These are phyloP conservation scores for Eunapius fragilis DNA, from an alignment of 37 sponge, comb jelly and placozoan species.

Conservation along the genomic window DNA sequence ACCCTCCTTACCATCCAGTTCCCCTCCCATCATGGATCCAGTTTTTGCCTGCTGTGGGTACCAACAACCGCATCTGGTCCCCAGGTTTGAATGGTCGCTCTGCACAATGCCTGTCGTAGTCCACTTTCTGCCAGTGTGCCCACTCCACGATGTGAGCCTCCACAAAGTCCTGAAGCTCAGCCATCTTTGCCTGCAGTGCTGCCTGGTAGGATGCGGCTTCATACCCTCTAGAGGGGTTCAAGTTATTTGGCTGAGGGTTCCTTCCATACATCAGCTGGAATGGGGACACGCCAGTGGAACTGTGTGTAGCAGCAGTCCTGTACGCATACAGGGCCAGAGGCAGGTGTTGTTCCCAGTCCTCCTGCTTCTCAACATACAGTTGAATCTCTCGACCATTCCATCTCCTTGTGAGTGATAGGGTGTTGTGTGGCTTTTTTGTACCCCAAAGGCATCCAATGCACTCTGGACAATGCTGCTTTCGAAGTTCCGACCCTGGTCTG, in stretches of 20 bases:
- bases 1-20: conserved; percentile 29
- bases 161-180: conserved; percentile 47
- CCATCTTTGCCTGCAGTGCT: conserved; percentile 11
- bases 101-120: conserved; percentile 14
- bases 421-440: conserved; percentile 38
- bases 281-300: conserved; percentile 40
- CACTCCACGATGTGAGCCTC: too few species aligned
- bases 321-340: conserved; percentile 46
- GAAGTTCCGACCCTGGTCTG: conserved; percentile 63
- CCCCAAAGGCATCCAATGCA: conserved; percentile 39
- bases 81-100: conserved; percentile 18
- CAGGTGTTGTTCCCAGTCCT: conserved; percentile 48
- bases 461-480: conserved; percentile 43
- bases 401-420: conserved; percentile 63
- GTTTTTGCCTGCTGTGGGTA: conserved; percentile 66
- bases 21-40: conserved; percentile 69
- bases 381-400: conserved; percentile 60
- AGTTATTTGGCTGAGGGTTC: conserved; percentile 1
- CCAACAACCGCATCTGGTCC: conserved; percentile 62
- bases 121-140: conserved; percentile 25
- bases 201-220: conserved; percentile 28
- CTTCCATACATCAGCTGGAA: conserved; percentile 65
- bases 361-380: conserved; percentile 21
- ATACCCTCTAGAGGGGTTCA: not conserved
- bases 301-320: conserved; percentile 36